Evolutionary conservation across 1,140 invertebrate genomes (phyloP), one percentile per base, ranked within the genome.

Genomic region (Telenomus remus): DNA sequence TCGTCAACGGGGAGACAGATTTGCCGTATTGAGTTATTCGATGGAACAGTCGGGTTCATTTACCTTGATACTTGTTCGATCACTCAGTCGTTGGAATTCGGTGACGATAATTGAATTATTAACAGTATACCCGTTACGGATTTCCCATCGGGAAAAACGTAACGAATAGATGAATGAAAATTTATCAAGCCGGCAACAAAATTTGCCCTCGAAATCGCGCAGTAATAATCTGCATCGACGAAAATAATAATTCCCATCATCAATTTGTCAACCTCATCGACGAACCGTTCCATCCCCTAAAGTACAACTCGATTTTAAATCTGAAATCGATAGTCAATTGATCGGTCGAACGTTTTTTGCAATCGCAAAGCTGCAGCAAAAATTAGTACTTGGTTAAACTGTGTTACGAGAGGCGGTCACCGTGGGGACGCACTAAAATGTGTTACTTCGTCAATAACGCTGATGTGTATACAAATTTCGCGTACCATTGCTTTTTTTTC

Each of bases 61-160:
- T 49, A 70, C 61, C 74, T 76, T 76, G 73, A 66, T 71, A 71
- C 66, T 76, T 76, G 73, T 76, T 65, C 73, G 56, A 76, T 73
- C 79, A 59, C 66, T 79, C 56, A 47, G 63, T 53, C 65, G 57
- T 70, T 68, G 60, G 73, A 64, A 80, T 81, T 81, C 50, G 54
- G 37, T 43, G 64, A 69, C 57, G 75, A 72, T 77, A 72, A 77
- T 77, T 77, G 75, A 77, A 77, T 77, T 77, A 72, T 77, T 77
- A 77, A 78, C 75, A 73, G 69, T 64, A 55, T 69, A 61, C 19
- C 60, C 69, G 64, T 69, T 69, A 69, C 55, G 60, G 73, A 70
- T 73, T 73, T 27, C 19, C 55, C 57, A 70, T 78, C 69, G 19
- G 61, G 69, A 78, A 76, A 69, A 72, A 73, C 50, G 39, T 47